Percentiles rank a stretch among this genome's conserved stretches.
These are phyloP conservation scores for Hyla sarda DNA, from an alignment of 2,113 vertebrate genomes.

Conservation along the genomic window DNA sequence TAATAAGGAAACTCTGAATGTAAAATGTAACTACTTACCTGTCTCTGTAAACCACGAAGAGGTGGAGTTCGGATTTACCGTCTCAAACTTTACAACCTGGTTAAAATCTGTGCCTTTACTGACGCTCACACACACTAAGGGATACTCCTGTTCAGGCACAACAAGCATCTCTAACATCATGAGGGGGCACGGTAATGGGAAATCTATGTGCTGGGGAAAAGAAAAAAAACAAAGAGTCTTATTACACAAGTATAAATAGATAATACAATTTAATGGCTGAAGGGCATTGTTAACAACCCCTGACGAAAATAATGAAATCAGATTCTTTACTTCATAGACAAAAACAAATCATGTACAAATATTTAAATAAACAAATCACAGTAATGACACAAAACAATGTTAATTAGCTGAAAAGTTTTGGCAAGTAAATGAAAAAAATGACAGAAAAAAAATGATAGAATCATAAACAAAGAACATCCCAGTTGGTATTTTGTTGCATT, in stretches of 20 bases:
- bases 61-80: conserved; percentile 94
- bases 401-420: too few relatives aligned
- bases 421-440: too few relatives aligned
- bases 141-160: conserved; percentile 93
- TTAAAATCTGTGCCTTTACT: conserved; percentile 91
- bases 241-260: background rate
- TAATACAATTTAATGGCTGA: background rate
- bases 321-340: too few relatives aligned
- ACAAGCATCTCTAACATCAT: conserved; percentile 98
- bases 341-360: too few relatives aligned
- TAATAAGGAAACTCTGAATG: background rate
- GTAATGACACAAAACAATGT: too few relatives aligned
- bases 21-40: conserved; percentile 73
- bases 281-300: too few relatives aligned
- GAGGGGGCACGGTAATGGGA: conserved; percentile 92
- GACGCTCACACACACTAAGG: conserved; percentile 94
- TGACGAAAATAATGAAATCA: too few relatives aligned
- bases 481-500: too few relatives aligned
- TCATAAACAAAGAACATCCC: too few relatives aligned
- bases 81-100: conserved; percentile 95
- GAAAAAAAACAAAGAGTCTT: background rate
- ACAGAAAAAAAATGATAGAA: too few relatives aligned
- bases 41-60: conserved; percentile 95
- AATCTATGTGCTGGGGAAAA: conserved; percentile 87
- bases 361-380: too few relatives aligned